Base-by-base conservation (phyloP, 2,113 vertebrate genomes). In the Phocoena phocoena region DNA sequence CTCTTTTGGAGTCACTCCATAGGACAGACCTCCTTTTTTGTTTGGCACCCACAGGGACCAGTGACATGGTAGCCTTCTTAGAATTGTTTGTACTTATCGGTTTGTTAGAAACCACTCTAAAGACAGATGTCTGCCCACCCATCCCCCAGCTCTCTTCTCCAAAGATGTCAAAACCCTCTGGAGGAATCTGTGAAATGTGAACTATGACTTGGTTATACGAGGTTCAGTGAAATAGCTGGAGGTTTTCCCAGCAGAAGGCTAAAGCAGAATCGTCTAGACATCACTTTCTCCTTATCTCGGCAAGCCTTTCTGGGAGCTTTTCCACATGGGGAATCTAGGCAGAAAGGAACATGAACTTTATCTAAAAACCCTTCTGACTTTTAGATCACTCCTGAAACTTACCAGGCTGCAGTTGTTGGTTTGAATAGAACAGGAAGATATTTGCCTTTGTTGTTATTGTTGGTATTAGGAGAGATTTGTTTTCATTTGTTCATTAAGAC, bases 101-200 rank as follows among this genome's bases (percentile, higher is more conserved):
- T 94, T 77, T 88, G 53, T 93, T 90, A 88, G 71, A 93, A 96
- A 81, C 33, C 55, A 74, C 82, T 88, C 23, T 31, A 58, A 92
- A 94, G 93, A 84, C 85, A 92, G 82, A 88, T 65, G 62, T 86
- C 84, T 91, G 80, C 25, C 38, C 31, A 44, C 81, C 47, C 88
- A 91, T 44, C 62, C 68, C 63, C 88, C 92, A 67, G 63, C 73
- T 76, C 25, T 94, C 26, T 31, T 92, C 44, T 86, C 63, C 38
- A 23, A 11, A 84, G 91, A 97, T 87, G 86, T 97, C 67, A 80
- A 79, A 97, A 90, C 50, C 20, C 55, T 90, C 17, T 17, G 67
- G 70, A 95, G 86, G 92, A 96, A 96, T 97, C 96, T 97, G 79
- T 70, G 79, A 93, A 95, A 95, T 96, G 95, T 97, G 96, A 97